A percentile compares a stretch with the other conserved stretches of the same genome.
Conservation (phyloP, 2,113 vertebrate genomes). For the Monarcha castaneiventris region DNA sequence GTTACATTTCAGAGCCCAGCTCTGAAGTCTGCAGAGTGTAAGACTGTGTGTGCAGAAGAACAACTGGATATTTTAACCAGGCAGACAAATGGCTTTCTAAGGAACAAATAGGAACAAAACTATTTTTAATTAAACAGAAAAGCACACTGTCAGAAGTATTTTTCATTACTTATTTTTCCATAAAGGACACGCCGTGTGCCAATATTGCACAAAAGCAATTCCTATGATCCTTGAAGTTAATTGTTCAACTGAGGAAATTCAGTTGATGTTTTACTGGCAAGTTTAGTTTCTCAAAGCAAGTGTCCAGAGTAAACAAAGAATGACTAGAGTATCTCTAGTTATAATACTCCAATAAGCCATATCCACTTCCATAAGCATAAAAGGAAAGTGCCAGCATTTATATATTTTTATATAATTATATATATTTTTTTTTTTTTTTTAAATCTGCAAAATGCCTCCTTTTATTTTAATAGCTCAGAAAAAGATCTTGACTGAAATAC, state of each 20-base stretch:
- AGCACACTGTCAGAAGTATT: not conserved
- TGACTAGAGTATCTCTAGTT: not conserved
- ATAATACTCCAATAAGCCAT: not conserved
- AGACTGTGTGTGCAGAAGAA: not conserved
- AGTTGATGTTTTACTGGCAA: not conserved
- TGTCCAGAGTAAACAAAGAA: not conserved
- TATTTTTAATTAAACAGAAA: conserved; percentile 15
- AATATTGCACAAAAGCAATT: not conserved
- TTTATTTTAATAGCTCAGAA: not conserved
- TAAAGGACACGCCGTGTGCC: not conserved
- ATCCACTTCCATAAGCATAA: not conserved
- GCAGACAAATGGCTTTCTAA: not conserved
- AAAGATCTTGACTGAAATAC: not conserved
- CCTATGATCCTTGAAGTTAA: not conserved
- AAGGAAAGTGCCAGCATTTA: not conserved
- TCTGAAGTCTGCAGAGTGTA: not conserved
- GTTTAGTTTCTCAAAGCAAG: not conserved
- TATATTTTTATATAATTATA: not conserved
- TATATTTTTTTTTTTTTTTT: too few species aligned
- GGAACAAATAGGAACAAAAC: not conserved
- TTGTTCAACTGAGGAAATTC: not conserved
- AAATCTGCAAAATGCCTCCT: not conserved
- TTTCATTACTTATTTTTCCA: not conserved
- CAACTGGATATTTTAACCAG: not conserved
- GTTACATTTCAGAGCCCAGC: not conserved